Conservation (phyloP, 2,113 vertebrate species). For the Microcebus jonahi region DNA sequence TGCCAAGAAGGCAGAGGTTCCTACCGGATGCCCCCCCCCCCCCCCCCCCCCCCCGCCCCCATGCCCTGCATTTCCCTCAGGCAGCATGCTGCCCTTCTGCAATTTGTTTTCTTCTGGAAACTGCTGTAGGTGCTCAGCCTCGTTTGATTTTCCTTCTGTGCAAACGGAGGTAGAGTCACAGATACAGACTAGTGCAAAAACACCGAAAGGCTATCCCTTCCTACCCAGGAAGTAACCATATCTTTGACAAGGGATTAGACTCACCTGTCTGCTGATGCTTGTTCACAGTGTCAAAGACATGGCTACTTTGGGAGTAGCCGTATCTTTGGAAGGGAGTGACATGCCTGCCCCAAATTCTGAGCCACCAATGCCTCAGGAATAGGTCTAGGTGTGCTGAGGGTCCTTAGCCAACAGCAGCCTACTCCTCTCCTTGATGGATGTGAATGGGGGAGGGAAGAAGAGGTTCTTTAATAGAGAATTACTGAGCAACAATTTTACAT, state of each 20-base stretch:
- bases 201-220: background rate
- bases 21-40: accelerated
- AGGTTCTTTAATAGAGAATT: background rate
- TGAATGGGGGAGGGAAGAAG: background rate
- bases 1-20: background rate
- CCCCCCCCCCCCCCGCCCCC: no score
- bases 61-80: background rate
- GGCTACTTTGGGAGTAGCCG: no score
- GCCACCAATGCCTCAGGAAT: background rate
- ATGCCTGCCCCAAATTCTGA: background rate
- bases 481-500: background rate
- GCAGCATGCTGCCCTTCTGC: background rate
- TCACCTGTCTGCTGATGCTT: background rate
- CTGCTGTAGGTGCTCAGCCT: background rate
- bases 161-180: background rate
- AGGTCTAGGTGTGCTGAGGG: background rate
- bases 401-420: background rate
- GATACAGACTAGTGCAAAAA: background rate
- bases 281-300: background rate
- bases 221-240: background rate
- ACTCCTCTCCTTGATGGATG: background rate
- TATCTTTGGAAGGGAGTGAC: background rate
- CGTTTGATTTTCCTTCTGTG: background rate
- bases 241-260: background rate
- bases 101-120: background rate